Conservation (phyloP, 2,113 vertebrate species). For the Notothenia rossii region DNA sequence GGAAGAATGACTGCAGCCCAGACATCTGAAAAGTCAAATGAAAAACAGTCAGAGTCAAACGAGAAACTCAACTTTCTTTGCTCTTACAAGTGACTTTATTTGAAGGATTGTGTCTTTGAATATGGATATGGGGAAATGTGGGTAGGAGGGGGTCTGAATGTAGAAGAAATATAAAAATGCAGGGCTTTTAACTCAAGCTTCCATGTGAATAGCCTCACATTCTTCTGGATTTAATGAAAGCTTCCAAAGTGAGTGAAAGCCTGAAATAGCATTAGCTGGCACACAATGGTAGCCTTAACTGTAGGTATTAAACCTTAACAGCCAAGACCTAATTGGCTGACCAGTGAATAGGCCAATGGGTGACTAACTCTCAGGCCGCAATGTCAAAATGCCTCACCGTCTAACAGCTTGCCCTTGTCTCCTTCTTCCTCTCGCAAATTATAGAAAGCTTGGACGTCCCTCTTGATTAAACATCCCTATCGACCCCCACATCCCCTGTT, state of each 20-base stretch:
- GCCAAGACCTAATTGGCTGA: slow-evolving; percentile 80
- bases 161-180: slow-evolving; percentile 62
- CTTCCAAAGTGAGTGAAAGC: slow-evolving; percentile 74
- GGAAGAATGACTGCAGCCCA: slow-evolving; percentile 1
- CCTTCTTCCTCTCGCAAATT: slow-evolving; percentile 68
- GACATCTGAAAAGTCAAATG: slow-evolving; percentile 36
- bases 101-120: slow-evolving; percentile 67
- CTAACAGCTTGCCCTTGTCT: slow-evolving; percentile 58
- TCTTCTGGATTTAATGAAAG: slow-evolving; percentile 84
- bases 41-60: slow-evolving; percentile 41
- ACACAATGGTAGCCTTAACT: slow-evolving; percentile 83
- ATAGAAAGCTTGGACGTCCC: slow-evolving; percentile 66
- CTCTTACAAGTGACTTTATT: slow-evolving; percentile 66
- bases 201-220: slow-evolving; percentile 78
- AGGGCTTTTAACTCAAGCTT: slow-evolving; percentile 68
- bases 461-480: slow-evolving; percentile 74
- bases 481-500: slow-evolving; percentile 47
- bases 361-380: slow-evolving; percentile 62
- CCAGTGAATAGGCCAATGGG: slow-evolving; percentile 71
- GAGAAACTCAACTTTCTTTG: slow-evolving; percentile 57
- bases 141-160: slow-evolving; percentile 30
- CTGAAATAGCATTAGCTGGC: slow-evolving; percentile 79
- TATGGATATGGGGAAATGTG: slow-evolving; percentile 40
- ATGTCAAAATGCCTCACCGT: slow-evolving; percentile 71
- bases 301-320: slow-evolving; percentile 83